Evolutionary conservation across 2,113 vertebrate genomes (phyloP).

Genomic region (Sterrhoptilus dennistouni): DNA sequence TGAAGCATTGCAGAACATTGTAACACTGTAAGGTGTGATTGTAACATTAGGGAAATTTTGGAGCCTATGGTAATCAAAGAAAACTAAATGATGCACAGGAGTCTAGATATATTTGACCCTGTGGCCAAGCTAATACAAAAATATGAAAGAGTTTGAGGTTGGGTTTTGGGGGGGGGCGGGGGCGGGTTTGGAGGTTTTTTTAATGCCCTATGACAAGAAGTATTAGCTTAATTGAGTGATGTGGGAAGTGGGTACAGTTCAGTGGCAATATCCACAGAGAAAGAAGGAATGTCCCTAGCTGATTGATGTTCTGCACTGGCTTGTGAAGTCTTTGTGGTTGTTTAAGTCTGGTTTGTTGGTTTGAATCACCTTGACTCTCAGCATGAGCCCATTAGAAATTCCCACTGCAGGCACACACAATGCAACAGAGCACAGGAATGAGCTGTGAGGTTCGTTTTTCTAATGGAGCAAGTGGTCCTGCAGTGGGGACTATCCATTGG

Average conservation of each 20-base stretch:
- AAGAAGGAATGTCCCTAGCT: not conserved
- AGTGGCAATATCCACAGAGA: not conserved
- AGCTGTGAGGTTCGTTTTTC: not conserved
- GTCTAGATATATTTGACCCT: not conserved
- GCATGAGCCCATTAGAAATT: not conserved
- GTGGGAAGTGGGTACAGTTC: not conserved
- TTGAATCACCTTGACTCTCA: not conserved
- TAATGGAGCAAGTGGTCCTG: not conserved
- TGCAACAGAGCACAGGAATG: not conserved
- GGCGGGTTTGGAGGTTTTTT: no score
- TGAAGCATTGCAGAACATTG: not conserved
- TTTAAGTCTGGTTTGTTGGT: not conserved
- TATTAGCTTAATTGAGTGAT: not conserved
- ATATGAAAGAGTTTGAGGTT: not conserved
- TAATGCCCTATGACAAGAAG: not conserved
- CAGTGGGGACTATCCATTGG: not conserved
- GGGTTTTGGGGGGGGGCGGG: rapidly evolving
- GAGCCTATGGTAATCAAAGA: not conserved
- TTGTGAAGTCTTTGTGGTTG: not conserved
- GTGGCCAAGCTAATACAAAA: not conserved
- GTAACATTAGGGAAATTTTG: not conserved
- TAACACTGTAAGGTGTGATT: not conserved
- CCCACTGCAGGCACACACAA: not conserved
- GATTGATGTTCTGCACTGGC: not conserved
- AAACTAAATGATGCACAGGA: not conserved